phyloP scores from a whole-genome alignment of 2,113 vertebrate genomes.

The Phyllostomus discolor region DNA sequence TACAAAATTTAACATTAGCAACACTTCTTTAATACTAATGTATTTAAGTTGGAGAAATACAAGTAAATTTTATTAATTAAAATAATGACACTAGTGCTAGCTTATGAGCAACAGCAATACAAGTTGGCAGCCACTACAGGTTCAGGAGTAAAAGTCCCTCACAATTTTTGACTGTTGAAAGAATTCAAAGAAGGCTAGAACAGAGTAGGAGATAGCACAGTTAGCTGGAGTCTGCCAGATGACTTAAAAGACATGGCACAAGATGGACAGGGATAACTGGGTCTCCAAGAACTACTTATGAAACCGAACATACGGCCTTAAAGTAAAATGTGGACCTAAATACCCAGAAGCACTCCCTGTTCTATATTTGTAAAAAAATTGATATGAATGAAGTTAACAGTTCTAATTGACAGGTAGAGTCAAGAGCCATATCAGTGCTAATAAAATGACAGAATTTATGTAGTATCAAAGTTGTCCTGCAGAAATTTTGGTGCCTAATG shows the following conservation, averaged over 20 bases:
- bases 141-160: slow-evolving; percentile 92
- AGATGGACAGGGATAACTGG: slow-evolving; percentile 96
- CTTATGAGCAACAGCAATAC: too few species aligned
- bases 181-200: slow-evolving; percentile 98
- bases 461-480: slow-evolving; percentile 94
- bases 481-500: slow-evolving; percentile 95
- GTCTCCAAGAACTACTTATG: slow-evolving; percentile 94
- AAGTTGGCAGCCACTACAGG: too few species aligned
- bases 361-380: slow-evolving; percentile 97
- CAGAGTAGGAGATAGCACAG: slow-evolving; percentile 94
- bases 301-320: slow-evolving; percentile 99
- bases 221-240: slow-evolving; percentile 98
- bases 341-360: slow-evolving; percentile 94
- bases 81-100: background rate
- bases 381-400: slow-evolving; percentile 95
- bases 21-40: background rate
- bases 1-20: background rate
- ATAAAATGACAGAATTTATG: slow-evolving; percentile 94
- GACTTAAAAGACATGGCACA: slow-evolving; percentile 90
- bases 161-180: slow-evolving; percentile 97
- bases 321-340: slow-evolving; percentile 95
- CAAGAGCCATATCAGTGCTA: slow-evolving; percentile 88
- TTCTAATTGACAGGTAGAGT: slow-evolving; percentile 96
- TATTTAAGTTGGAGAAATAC: background rate
- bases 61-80: background rate